A percentile compares a stretch with the other conserved stretches of the same genome.
These are phyloP conservation scores for Lasioglossum albipes DNA, from an alignment of 1,140 invertebrate species.

Conservation along the genomic window DNA sequence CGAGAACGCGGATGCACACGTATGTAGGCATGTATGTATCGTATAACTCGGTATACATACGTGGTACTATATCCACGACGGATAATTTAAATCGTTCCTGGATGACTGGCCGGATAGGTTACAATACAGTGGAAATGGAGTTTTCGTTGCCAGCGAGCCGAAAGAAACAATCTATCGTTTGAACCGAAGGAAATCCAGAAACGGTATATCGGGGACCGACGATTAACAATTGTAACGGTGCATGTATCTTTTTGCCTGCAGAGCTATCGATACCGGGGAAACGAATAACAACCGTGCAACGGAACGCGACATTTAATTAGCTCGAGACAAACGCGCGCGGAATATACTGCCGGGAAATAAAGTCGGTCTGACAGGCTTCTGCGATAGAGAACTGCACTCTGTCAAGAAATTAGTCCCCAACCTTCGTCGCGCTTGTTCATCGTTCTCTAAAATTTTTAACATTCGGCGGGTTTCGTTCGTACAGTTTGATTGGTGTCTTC, in stretches of 20 bases:
- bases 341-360: too few relatives aligned
- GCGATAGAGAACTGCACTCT: too few relatives aligned
- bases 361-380: too few relatives aligned
- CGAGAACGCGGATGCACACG: not conserved
- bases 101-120: not conserved
- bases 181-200: not conserved
- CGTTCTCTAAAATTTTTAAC: too few relatives aligned
- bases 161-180: slow-evolving; percentile 24
- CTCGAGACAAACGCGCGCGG: too few relatives aligned
- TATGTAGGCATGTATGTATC: too few relatives aligned
- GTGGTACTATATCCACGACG: not conserved
- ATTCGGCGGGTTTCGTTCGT: too few relatives aligned
- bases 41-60: not conserved
- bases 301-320: slow-evolving; percentile 1
- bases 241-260: not conserved
- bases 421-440: too few relatives aligned
- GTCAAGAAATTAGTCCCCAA: too few relatives aligned
- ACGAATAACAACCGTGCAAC: not conserved
- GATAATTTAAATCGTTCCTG: slow-evolving; percentile 14
- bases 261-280: not conserved
- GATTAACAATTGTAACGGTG: not conserved
- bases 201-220: not conserved
- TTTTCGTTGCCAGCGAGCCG: not conserved
- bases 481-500: too few relatives aligned
- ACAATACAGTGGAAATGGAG: not conserved